Conservation (phyloP, 1,140 invertebrate genomes). For the Leptopilina clavipes region DNA sequence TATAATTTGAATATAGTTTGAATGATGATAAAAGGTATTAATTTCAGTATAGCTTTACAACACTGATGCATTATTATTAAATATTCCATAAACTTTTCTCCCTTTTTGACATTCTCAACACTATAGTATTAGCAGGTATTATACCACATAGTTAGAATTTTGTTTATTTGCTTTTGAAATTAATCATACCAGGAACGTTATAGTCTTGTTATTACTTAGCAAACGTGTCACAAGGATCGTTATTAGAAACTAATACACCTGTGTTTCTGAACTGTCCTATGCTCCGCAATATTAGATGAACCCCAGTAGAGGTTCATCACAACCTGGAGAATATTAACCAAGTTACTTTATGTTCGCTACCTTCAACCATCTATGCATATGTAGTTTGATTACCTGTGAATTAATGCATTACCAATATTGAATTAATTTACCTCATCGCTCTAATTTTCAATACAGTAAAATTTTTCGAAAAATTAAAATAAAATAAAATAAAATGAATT, state of each 20-base stretch:
- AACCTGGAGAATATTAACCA: background rate
- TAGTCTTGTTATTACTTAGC: background rate
- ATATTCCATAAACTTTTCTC: too few species aligned
- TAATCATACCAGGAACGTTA: background rate
- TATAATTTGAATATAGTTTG: too few species aligned
- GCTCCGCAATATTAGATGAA: background rate
- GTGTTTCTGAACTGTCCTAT: background rate
- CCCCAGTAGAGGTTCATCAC: background rate
- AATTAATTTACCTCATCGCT: too few species aligned
- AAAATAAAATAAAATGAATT: too few species aligned
- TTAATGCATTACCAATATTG: background rate
- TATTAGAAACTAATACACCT: constrained; percentile 16
- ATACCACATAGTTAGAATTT: background rate
- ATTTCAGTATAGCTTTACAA: too few species aligned
- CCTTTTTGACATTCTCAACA: too few species aligned
- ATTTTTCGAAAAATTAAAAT: too few species aligned
- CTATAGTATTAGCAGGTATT: too few species aligned
- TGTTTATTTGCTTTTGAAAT: background rate
- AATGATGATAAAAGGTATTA: too few species aligned
- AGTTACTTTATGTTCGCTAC: background rate
- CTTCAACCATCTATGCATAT: background rate
- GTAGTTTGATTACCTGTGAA: background rate
- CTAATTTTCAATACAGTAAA: too few species aligned
- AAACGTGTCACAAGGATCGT: constrained; percentile 1
- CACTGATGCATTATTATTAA: too few species aligned